A percentile compares a stretch with the other conserved stretches of the same genome.
These are phyloP conservation scores for Ectropis grisescens DNA, from an alignment of 1,140 invertebrate genomes.

Conservation along the genomic window DNA sequence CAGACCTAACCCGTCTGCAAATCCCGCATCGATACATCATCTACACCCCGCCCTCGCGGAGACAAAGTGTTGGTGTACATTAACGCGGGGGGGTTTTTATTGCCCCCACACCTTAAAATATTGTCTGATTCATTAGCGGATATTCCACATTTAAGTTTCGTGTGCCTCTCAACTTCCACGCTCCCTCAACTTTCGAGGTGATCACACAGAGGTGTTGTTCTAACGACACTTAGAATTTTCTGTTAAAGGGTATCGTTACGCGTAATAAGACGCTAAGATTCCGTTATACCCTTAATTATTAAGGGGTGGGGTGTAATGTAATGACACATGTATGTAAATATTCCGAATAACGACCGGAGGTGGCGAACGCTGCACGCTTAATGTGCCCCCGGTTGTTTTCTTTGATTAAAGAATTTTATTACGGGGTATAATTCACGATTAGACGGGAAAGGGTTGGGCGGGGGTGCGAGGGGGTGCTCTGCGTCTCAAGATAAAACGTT, in stretches of 20 bases:
- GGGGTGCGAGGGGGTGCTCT: too few relatives aligned
- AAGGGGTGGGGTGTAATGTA: constrained; percentile 41
- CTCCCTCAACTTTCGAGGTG: constrained; percentile 32
- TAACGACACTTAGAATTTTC: constrained; percentile 65
- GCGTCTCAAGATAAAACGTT: constrained; percentile 55
- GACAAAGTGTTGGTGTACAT: constrained; percentile 62
- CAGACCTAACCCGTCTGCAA: too few relatives aligned
- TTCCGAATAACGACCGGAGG: constrained; percentile 60
- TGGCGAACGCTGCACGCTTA: constrained; percentile 61
- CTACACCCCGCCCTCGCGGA: constrained; percentile 45
- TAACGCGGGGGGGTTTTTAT: constrained; percentile 65
- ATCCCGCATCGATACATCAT: constrained; percentile 45
- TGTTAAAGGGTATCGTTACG: constrained; percentile 66
- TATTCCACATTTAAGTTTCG: constrained; percentile 69
- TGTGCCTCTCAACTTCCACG: constrained; percentile 47
- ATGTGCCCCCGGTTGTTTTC: constrained; percentile 64
- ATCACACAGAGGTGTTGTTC: constrained; percentile 34
- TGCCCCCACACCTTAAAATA: constrained; percentile 66
- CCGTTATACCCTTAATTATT: constrained; percentile 68
- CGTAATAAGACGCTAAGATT: constrained; percentile 70
- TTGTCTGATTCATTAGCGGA: constrained; percentile 70
- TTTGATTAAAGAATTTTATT: constrained; percentile 71
- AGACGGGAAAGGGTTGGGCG: constrained; percentile 59
- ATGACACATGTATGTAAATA: constrained; percentile 70
- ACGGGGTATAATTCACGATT: constrained; percentile 67